Percentiles rank a stretch among this genome's conserved stretches.
phyloP scores from a whole-genome alignment of 2,888 invertebrate species.

The Bibio marci region DNA sequence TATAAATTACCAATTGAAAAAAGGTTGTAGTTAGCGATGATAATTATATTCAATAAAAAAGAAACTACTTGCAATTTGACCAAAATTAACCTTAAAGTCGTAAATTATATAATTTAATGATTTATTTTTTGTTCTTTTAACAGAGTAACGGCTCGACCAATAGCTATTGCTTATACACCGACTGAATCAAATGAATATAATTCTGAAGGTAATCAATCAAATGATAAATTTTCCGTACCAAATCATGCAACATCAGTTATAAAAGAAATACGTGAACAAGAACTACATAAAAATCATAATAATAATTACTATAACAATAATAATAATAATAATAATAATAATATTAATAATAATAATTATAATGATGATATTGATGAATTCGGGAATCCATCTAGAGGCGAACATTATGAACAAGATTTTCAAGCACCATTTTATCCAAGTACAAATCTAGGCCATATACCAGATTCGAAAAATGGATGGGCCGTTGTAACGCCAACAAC shows the following conservation, averaged over 20 bases:
- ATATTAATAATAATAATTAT: constrained; percentile 4
- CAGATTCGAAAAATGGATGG: constrained; percentile 40
- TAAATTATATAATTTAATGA: too few relatives aligned
- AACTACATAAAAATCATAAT: constrained; percentile 6
- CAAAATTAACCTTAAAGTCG: not conserved
- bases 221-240: constrained; percentile 27
- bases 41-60: too few relatives aligned
- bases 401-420: constrained; percentile 34
- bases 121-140: not conserved
- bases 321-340: not conserved
- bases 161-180: constrained; percentile 47
- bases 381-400: constrained; percentile 17
- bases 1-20: too few relatives aligned
- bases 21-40: too few relatives aligned
- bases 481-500: constrained; percentile 32
- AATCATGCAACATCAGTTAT: constrained; percentile 32
- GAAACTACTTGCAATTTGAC: not conserved
- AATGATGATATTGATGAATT: constrained; percentile 5
- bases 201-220: constrained; percentile 11
- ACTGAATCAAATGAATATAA: constrained; percentile 29
- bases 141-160: constrained; percentile 37
- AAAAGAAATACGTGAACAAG: constrained; percentile 28
- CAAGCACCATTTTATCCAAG: constrained; percentile 55
- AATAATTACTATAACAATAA: not conserved
- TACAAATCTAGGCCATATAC: constrained; percentile 35